phyloP scores from a whole-genome alignment of 2,888 invertebrate species.

The Orchestes rusci region DNA sequence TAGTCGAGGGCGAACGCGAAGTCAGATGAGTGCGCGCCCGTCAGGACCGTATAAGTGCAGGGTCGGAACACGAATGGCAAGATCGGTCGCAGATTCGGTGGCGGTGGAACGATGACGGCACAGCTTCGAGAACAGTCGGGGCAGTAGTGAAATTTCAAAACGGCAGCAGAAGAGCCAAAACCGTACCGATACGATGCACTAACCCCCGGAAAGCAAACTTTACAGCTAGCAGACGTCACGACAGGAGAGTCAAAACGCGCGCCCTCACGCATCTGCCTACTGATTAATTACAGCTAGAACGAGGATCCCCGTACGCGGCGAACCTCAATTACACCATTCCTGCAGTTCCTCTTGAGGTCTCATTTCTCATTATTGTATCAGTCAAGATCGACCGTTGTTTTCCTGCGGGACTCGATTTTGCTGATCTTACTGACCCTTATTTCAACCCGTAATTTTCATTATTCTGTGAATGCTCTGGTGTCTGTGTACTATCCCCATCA shows the following conservation, averaged over 20 bases:
- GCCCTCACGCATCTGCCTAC: conserved; percentile 34
- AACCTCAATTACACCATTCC: conserved; percentile 38
- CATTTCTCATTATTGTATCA: conserved; percentile 23
- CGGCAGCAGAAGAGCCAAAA: conserved; percentile 23
- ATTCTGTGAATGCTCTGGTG: too few relatives aligned
- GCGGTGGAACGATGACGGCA: conserved; percentile 8
- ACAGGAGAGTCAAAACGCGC: conserved; percentile 24
- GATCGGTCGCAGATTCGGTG: conserved; percentile 8
- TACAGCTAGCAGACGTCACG: conserved; percentile 26
- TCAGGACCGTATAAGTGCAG: conserved; percentile 11
- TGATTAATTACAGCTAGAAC: conserved; percentile 34
- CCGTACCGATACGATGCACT: too few relatives aligned
- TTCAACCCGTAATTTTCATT: too few relatives aligned
- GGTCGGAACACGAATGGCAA: conserved; percentile 19
- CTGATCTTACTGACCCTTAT: conserved; percentile 17
- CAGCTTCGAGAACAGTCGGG: conserved; percentile 11
- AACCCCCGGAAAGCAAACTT: conserved; percentile 28
- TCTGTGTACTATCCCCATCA: too few relatives aligned
- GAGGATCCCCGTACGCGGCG: conserved; percentile 32
- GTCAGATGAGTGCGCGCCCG: too few relatives aligned
- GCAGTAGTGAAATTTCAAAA: conserved; percentile 14
- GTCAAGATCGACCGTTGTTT: conserved; percentile 15
- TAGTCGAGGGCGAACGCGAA: conserved; percentile 17
- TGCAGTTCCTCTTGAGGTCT: conserved; percentile 34
- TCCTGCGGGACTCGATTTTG: conserved; percentile 10